These are phyloP conservation scores for Choreutis nemorana DNA, from an alignment of 2,888 invertebrate species.

Conservation along the genomic window DNA sequence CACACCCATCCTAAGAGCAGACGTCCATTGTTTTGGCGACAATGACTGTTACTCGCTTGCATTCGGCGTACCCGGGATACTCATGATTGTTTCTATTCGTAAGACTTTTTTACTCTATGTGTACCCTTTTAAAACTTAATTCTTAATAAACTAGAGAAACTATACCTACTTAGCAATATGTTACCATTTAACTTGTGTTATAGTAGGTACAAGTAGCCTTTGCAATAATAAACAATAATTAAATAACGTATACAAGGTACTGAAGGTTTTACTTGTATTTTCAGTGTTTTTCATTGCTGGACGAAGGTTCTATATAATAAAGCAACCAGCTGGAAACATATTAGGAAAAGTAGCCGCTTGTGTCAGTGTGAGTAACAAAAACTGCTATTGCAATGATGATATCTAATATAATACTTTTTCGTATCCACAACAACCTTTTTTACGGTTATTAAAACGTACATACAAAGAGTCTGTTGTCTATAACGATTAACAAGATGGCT, in stretches of 20 bases:
- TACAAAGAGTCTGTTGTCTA: too few relatives aligned
- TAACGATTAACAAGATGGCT: too few relatives aligned
- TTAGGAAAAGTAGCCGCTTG: conserved; percentile 79
- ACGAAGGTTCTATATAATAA: conserved; percentile 76
- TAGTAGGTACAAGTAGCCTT: too few relatives aligned
- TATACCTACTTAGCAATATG: too few relatives aligned
- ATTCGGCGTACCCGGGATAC: conserved; percentile 86
- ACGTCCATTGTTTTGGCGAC: conserved; percentile 79
- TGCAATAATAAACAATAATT: too few relatives aligned
- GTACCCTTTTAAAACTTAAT: conserved; percentile 1
- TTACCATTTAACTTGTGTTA: too few relatives aligned
- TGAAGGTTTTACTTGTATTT: too few relatives aligned
- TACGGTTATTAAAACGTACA: too few relatives aligned
- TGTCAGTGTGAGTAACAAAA: conserved; percentile 71
- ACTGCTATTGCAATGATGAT: conserved; percentile 1
- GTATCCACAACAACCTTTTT: too few relatives aligned
- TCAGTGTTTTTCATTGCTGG: conserved; percentile 85
- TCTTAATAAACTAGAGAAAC: too few relatives aligned
- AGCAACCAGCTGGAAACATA: conserved; percentile 84
- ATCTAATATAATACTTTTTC: too few relatives aligned
- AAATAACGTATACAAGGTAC: too few relatives aligned
- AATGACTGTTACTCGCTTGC: conserved; percentile 84
- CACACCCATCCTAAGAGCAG: conserved; percentile 85
- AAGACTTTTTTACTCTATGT: conserved; percentile 39
- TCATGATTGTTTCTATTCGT: conserved; percentile 87